Evolutionary conservation across 2,113 vertebrate genomes (phyloP).

Genomic region (Phrynosoma blainvillii): DNA sequence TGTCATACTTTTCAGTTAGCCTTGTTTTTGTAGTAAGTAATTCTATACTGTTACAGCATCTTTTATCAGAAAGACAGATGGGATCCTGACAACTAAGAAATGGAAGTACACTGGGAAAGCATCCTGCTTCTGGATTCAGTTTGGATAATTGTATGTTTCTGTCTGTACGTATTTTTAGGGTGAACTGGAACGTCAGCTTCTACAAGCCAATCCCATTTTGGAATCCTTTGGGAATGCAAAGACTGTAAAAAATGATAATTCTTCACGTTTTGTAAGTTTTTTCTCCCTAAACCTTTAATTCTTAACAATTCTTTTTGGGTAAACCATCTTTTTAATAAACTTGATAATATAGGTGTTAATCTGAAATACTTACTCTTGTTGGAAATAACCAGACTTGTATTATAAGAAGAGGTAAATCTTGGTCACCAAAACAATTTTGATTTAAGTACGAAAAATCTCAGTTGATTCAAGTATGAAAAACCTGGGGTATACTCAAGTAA

Average conservation of each 20-base stretch:
- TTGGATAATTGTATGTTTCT: constrained; percentile 37
- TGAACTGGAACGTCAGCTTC: constrained; percentile 94
- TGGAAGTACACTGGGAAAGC: rapidly evolving
- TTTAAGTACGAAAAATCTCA: too few relatives aligned
- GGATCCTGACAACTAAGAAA: background rate
- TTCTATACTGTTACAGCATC: constrained; percentile 33
- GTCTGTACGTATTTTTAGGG: constrained; percentile 80
- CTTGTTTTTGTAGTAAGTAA: constrained; percentile 40
- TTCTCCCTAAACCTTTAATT: background rate
- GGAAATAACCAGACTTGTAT: background rate
- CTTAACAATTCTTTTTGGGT: background rate
- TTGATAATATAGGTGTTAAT: background rate
- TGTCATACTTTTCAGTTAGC: background rate
- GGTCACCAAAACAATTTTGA: too few relatives aligned
- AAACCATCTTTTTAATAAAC: background rate
- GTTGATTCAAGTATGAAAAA: too few relatives aligned
- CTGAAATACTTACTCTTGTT: background rate
- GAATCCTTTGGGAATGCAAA: constrained; percentile 98
- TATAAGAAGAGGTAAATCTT: background rate
- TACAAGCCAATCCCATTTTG: constrained; percentile 97
- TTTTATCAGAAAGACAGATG: background rate
- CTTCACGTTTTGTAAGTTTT: constrained; percentile 96
- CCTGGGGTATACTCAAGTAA: background rate
- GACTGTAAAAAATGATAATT: constrained; percentile 99
- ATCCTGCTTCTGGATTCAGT: background rate